Percentiles rank a stretch among this genome's conserved stretches.
phyloP scores from a whole-genome alignment of 1,140 invertebrate genomes.

The Zelostemma sp. region DNA sequence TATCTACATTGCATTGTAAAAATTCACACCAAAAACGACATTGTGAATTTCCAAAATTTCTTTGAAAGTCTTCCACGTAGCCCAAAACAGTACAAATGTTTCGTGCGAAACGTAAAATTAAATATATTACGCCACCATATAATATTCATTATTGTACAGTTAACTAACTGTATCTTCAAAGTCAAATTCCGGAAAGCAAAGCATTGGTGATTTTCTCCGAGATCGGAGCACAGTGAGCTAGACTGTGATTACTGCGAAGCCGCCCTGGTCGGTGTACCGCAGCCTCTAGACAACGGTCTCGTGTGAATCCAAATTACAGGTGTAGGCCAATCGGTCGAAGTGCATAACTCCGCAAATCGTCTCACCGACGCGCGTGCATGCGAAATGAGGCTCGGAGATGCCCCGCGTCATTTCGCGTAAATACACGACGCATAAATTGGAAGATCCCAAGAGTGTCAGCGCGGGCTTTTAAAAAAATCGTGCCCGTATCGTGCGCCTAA shows the following conservation, averaged over 20 bases:
- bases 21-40: too few species aligned
- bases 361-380: not conserved
- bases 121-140: not conserved
- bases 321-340: slow-evolving; percentile 6
- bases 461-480: slow-evolving; percentile 1
- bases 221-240: not conserved
- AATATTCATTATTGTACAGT: slow-evolving; percentile 6
- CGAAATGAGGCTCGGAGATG: not conserved
- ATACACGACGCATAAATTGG: slow-evolving; percentile 5
- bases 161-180: slow-evolving; percentile 4
- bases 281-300: not conserved
- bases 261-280: not conserved
- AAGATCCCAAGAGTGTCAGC: not conserved
- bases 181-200: slow-evolving; percentile 3
- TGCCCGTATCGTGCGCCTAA: slow-evolving; percentile 8
- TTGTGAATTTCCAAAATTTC: too few species aligned
- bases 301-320: slow-evolving; percentile 11
- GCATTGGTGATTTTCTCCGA: not conserved
- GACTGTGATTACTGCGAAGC: slow-evolving; percentile 7
- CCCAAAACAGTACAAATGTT: too few species aligned
- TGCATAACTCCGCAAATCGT: slow-evolving; percentile 4
- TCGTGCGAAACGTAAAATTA: too few species aligned
- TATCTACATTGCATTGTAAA: too few species aligned
- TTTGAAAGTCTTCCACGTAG: too few species aligned
- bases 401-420: not conserved